Conservation (phyloP, 2,888 invertebrate genomes). For the Ceramica pisi region DNA sequence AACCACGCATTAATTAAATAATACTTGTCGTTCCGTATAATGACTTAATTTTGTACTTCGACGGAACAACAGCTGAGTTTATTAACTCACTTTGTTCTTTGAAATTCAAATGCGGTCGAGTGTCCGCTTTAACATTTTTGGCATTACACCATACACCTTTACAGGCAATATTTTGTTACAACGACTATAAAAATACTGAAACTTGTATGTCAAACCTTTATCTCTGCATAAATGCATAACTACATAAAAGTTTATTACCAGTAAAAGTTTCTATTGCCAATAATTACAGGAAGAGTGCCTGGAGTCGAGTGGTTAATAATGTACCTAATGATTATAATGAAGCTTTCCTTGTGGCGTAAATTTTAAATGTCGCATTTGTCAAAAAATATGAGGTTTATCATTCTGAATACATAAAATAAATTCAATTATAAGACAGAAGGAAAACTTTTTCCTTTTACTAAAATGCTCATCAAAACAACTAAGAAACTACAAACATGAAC, state of each 20-base stretch:
- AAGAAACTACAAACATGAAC: neutral
- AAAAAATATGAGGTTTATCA: constrained; percentile 10
- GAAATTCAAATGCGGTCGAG: constrained; percentile 57
- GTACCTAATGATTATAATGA: too few species aligned
- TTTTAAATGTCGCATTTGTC: constrained; percentile 17
- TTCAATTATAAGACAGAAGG: neutral
- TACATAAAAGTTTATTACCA: constrained; percentile 63
- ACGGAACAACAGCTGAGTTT: constrained; percentile 63
- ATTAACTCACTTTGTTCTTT: constrained; percentile 65
- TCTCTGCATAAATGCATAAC: constrained; percentile 61
- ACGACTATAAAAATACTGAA: constrained; percentile 62
- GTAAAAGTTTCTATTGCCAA: constrained; percentile 66
- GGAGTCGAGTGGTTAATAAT: constrained; percentile 53
- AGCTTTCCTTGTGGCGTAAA: constrained; percentile 51
- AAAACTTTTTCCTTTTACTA: neutral
- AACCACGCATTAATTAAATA: constrained; percentile 81
- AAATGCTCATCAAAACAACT: constrained; percentile 3
- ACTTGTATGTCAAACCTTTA: constrained; percentile 58
- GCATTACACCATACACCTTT: constrained; percentile 60
- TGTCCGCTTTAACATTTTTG: constrained; percentile 58
- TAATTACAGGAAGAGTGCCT: constrained; percentile 54
- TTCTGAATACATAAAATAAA: neutral
- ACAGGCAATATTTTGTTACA: constrained; percentile 70
- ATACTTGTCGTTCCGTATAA: constrained; percentile 77
- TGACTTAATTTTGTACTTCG: constrained; percentile 78